Evolutionary conservation across 1,140 invertebrate species (phyloP), one percentile per base, ranked within the genome.

Genomic region (Drosophila parabipectinata): DNA sequence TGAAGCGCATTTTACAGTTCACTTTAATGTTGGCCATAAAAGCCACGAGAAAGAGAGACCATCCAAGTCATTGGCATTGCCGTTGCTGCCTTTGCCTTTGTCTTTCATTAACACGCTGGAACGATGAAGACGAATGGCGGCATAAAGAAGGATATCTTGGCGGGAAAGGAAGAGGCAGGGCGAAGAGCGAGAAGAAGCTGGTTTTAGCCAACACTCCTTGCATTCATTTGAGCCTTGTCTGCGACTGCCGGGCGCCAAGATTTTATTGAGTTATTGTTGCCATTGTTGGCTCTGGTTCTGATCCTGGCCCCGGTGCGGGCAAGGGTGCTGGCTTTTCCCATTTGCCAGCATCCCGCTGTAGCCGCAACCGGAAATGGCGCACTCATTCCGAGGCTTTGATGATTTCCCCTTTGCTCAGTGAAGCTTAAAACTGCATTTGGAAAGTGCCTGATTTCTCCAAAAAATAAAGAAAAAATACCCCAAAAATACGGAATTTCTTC

Each of bases 221-320:
- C 62, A 69, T 59, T 76, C 51, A 60, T 60, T 76, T 76, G 51
- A 47, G 61, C 55, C 26, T 28, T 53, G 34, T 52, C 15, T 57
- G 61, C 37, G 63, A 21, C 21, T 39, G 53, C 21, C 30, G 61
- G 61, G 73, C 63, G 63, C 56, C 62, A 54, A 39, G 39, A 26
- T 59, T 76, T 76, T 77, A 77, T 77, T 76, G 72, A 77, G 72
- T 76, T 76, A 76, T 77, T 77, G 63, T 69, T 61, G n/a, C 56
- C 72, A 67, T 68, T 68, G 62, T 61, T 72, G 51, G 68, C 68
- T 26, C 39, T 47, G 37, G 30, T 54, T 45, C 34, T 48, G 39
- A 37, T 58, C 55, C 64, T 39, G 45, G 34, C 10, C 34, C 34
- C 2, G 32, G 8, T 34, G 8, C 10, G 32, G 32, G 8, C 32